Evolutionary conservation across 2,888 invertebrate species (phyloP), one percentile per base, ranked within the genome.

Genomic region (Hyposoter dolosus): DNA sequence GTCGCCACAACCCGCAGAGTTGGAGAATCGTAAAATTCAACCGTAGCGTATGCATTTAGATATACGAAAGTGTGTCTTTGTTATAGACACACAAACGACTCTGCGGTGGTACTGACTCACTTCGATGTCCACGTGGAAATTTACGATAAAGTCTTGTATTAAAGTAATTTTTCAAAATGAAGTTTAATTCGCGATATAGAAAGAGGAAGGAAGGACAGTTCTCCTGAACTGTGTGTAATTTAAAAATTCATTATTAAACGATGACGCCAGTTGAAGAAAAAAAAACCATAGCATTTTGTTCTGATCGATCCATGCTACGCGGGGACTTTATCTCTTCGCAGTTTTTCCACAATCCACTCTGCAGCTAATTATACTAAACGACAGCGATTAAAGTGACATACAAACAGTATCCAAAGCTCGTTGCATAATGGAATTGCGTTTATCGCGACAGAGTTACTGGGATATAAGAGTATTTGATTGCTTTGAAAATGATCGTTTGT

Each of bases 1-100:
- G 88, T 74, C 82, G 83, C 87, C 87, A 87, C 0, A 86, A 4
- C 6, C 88, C 88, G 47, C 71, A 78, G 7, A 79, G 23, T 5
- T 78, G 66, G 0, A 89, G 74, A 19, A 87, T 63, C 40, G 72
- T 19, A 15, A 89, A 85, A 66, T 83, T 88, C 12, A 87, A 69
- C 35, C 74, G 47, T 17, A 88, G 74, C 19, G 82, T 66, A 6
- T 53, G 74, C 87, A 89, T 79, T 77, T 63, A 6, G 40, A 40
- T 50, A 47, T 47, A 32, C 4, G 0, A 40, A 40, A 40, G 4
- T 40, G 40, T 40, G 40, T 40, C 40, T 40, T n/a, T 4, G 47
- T 50, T n/a, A 50, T 1, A 50, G 47, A 17, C n/a, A 40, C 17
- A 47, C 47, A 6, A 47, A 50, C 3, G 4, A 50, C 47, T 17